Percentiles rank a stretch among this genome's conserved stretches.
Conservation (phyloP, 1,140 invertebrate species). For the Microvelia longipes region DNA sequence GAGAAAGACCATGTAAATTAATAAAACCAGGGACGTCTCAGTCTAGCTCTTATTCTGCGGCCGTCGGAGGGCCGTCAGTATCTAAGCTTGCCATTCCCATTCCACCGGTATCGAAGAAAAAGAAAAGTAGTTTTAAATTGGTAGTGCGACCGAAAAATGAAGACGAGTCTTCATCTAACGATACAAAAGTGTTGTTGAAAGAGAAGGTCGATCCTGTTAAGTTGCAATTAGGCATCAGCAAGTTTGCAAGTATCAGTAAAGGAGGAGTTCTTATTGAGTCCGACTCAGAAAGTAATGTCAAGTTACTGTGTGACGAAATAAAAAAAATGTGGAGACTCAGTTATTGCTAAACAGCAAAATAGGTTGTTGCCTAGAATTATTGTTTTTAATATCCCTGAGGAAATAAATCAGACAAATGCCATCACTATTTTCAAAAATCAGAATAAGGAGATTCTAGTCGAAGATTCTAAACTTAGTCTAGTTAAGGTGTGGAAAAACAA, state of each 20-base stretch:
- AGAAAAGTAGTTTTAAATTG: conserved; percentile 3
- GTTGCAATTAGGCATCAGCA: background rate
- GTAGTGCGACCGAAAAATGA: background rate
- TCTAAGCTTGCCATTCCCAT: background rate
- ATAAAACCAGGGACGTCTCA: background rate
- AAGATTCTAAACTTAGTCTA: background rate
- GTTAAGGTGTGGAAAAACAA: background rate
- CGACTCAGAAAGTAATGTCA: background rate
- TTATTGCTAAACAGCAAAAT: background rate
- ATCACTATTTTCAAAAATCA: background rate
- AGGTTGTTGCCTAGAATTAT: background rate
- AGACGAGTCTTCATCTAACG: background rate
- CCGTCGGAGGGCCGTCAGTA: background rate
- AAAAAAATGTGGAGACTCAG: background rate
- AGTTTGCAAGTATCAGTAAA: background rate
- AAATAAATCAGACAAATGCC: background rate
- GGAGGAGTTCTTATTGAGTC: background rate
- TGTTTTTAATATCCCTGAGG: background rate
- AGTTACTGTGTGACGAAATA: background rate
- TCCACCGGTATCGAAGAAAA: background rate
- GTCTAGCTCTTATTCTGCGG: background rate
- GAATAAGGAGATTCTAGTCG: background rate
- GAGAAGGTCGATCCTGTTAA: background rate
- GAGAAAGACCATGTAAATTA: background rate
- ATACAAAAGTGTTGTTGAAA: background rate